phyloP scores from a whole-genome alignment of 1,140 invertebrate genomes.

The Spodoptera frugiperda region DNA sequence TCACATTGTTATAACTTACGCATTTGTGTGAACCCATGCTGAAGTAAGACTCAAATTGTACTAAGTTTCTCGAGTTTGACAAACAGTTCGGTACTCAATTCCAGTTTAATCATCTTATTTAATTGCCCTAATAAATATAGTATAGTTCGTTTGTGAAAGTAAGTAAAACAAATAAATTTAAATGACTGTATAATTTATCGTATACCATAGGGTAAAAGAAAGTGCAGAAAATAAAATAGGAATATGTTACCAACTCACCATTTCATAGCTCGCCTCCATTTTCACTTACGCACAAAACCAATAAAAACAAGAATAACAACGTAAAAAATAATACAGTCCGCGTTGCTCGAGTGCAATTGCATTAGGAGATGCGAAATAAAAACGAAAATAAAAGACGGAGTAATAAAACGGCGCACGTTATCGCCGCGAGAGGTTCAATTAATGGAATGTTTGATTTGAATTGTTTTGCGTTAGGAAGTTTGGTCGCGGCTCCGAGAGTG shows the following conservation, averaged over 20 bases:
- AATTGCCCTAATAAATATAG: neutral
- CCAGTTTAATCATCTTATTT: neutral
- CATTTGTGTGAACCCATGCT: conserved; percentile 3
- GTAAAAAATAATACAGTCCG: conserved; percentile 69
- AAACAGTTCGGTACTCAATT: neutral
- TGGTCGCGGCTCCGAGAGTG: conserved; percentile 30
- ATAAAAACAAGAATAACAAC: conserved; percentile 71
- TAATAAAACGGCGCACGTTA: conserved; percentile 78
- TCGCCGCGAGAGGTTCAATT: conserved; percentile 77
- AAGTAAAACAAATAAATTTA: neutral
- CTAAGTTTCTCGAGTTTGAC: neutral
- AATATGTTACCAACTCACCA: conserved; percentile 62
- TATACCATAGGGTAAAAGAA: neutral
- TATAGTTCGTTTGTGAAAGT: neutral
- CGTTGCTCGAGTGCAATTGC: conserved; percentile 80
- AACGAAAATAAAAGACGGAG: conserved; percentile 75
- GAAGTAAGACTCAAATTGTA: neutral
- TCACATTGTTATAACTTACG: conserved; percentile 36
- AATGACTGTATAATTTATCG: neutral
- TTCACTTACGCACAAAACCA: conserved; percentile 77
- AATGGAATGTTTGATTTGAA: conserved; percentile 78
- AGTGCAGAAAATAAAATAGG: conserved; percentile 40
- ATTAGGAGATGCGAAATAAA: conserved; percentile 80
- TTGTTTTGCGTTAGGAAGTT: conserved; percentile 50
- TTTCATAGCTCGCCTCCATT: conserved; percentile 60